Evolutionary conservation across 2,888 invertebrate genomes (phyloP), one percentile per base, ranked within the genome.

Genomic region (Pammene fasciana): DNA sequence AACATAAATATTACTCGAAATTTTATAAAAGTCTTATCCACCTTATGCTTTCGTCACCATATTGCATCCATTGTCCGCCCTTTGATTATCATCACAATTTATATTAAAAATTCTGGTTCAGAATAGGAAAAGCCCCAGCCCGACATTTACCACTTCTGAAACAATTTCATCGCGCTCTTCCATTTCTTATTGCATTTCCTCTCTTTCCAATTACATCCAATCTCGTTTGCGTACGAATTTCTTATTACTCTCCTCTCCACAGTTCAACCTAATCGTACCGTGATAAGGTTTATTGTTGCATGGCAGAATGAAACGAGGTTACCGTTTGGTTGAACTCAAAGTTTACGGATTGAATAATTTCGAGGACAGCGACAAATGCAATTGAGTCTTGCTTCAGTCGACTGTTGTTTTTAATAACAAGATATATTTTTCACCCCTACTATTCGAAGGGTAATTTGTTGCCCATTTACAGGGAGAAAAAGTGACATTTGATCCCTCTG

Each of bases 141-240:
- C 46, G 46, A 45, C 65, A 16, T 65, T 60, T 54, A 54, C 52
- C 54, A 65, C 59, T 70, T 65, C 65, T 60, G 57, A 70, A 60
- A 70, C 65, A 70, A 70, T 65, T 70, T 60, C 65, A 60, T 65
- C 34, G 45, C 46, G 45, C 59, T 46, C 45, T 65, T 59, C 48
- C 60, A 52, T 60, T 55, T 70, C 70, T 70, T 70, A 70, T 70
- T 70, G 70, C 70, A 65, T 70, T 70, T 70, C 65, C 70, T 60
- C 70, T 60, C 54, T 70, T 70, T 65, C 59, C 70, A 65, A 60
- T 65, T 70, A 70, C 70, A 60, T 59, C 55, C 65, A 70, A 65
- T 55, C 65, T 70, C 70, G 70, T 70, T 70, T 70, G 60, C 59
- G 65, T 70, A 70, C 65, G 65, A 70, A 65, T 65, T 70, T 65